Percentiles rank a stretch among this genome's conserved stretches.
Evolutionary conservation across 2,113 vertebrate species (phyloP).

Genomic region (Emydura subglobosa): DNA sequence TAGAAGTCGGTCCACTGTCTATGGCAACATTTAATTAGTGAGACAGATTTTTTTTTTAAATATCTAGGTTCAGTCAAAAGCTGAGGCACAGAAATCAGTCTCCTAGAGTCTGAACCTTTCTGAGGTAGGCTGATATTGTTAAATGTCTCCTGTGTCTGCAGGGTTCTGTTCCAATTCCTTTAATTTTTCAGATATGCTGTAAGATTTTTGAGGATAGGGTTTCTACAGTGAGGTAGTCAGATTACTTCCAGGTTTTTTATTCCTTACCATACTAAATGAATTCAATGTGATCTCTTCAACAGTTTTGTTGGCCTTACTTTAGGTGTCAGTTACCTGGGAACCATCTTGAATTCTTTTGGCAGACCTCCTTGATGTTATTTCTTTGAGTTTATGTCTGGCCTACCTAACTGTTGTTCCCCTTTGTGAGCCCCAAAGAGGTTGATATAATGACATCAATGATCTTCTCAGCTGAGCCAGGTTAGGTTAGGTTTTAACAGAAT

Average conservation of each 20-base stretch:
- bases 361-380: background rate
- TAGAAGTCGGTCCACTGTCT: conserved; percentile 8
- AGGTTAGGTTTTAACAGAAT: background rate
- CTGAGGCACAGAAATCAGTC: background rate
- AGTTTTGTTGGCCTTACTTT: background rate
- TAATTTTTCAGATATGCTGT: background rate
- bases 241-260: background rate
- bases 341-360: background rate
- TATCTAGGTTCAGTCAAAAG: background rate
- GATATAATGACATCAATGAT: background rate
- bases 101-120: background rate
- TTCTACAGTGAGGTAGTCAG: background rate
- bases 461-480: background rate
- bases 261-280: background rate
- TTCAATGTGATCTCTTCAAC: background rate
- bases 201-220: background rate
- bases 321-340: background rate
- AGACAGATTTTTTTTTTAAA: background rate
- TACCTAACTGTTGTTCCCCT: background rate
- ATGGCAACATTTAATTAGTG: conserved; percentile 18
- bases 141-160: background rate
- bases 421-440: background rate
- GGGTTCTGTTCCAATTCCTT: background rate
- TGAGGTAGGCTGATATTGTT: background rate
- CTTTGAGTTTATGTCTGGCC: background rate